Conservation (phyloP, 2,797 vertebrate genomes). For the Clarias pachynema region DNA sequence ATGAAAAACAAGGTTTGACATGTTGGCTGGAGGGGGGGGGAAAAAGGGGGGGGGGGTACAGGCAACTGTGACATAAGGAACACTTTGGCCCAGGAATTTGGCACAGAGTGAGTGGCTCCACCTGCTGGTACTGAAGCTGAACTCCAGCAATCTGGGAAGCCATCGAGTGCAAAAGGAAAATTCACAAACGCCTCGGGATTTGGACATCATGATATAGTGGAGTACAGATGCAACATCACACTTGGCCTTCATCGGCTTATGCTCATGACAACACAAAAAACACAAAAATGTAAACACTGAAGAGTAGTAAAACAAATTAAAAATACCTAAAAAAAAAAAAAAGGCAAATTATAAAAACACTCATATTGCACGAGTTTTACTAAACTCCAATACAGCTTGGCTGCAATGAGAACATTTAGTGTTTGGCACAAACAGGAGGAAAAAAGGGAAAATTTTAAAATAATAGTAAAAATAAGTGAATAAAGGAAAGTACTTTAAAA, state of each 20-base stretch:
- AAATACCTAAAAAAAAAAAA: constrained; percentile 24
- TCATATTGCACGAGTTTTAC: constrained; percentile 49
- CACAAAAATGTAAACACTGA: constrained; percentile 36
- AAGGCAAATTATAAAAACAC: constrained; percentile 27
- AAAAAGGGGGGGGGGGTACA: neutral
- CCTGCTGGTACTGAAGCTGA: constrained; percentile 28
- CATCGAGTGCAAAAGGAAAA: constrained; percentile 1
- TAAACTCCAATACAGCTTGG: constrained; percentile 35
- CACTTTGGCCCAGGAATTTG: constrained; percentile 38
- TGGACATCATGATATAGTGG: constrained; percentile 30
- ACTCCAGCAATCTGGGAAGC: constrained; percentile 24
- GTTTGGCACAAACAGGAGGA: constrained; percentile 18
- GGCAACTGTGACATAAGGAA: constrained; percentile 28
- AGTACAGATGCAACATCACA: neutral
- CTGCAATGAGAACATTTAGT: constrained; percentile 22
- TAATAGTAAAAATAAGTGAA: constrained; percentile 5
- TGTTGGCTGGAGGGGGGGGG: too few relatives aligned
- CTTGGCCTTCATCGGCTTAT: constrained; percentile 21
- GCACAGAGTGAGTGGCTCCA: constrained; percentile 37
- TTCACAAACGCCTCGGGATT: neutral
- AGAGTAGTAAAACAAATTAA: constrained; percentile 42
- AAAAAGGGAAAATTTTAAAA: neutral
- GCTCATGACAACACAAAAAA: constrained; percentile 24
- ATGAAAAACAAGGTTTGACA: neutral
- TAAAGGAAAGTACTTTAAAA: constrained; percentile 1